Base-by-base conservation (phyloP, 2,797 vertebrate species). In the Adrianichthys oophorus region DNA sequence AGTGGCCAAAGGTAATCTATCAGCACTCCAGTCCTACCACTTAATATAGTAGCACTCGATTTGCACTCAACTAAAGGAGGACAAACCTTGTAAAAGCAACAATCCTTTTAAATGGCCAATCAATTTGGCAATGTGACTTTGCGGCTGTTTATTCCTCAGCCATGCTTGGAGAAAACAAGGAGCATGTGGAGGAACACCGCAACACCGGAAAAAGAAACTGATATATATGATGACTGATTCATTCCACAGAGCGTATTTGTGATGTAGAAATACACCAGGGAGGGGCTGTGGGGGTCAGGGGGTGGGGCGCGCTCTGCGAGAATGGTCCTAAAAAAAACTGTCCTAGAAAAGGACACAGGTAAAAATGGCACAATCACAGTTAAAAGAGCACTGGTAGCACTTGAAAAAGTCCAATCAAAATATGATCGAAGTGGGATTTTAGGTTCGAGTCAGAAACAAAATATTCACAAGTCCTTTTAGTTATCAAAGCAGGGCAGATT, bases 71-170 rank as follows among this genome's bases (percentile, higher is more conserved):
- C 65, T 76, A 68, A 67, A 79, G 78, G 72, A 78, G 75, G 76
- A 72, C 73, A 74, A 78, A 83, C 82, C 69, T 83, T 86, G 84
- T 86, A 86, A 88, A 85, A 79, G 71, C 78, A 73, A 71, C 79
- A 84, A 70, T 83, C 73, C 85, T 85, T 87, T 86, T 85, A 85
- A 88, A 89, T 75, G 78, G 79, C 60, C 83, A 72, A 90, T 86
- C 83, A 88, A 87, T 86, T 86, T 76, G 75, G 70, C 85, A 87
- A 88, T 86, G 84, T 88, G 81, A 87, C 86, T 90, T 86, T 87
- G 83, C 58, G 57, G 72, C 69, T 59, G 48, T 63, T 65, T 73
- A 60, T 59, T 66, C 58, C 62, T 70, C 54, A 47, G 59, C 42
- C 41, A 40, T 56, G 67, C 69, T 57, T 76, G 63, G 51, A 47